These are phyloP conservation scores for Aphelenchoides avenae DNA, from an alignment of 1,140 invertebrate genomes.

Conservation along the genomic window DNA sequence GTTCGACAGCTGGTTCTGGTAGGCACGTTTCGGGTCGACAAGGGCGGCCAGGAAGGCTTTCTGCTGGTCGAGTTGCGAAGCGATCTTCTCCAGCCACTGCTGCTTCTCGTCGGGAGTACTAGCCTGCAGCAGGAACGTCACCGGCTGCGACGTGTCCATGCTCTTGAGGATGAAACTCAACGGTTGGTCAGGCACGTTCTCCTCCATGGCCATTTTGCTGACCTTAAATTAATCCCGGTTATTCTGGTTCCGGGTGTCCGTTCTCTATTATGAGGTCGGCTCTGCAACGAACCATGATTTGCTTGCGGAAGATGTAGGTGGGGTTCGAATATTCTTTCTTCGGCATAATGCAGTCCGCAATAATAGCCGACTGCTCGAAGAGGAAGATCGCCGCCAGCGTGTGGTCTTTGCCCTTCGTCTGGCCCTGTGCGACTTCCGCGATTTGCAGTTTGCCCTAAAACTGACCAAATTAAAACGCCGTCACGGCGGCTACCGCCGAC, in stretches of 20 bases:
- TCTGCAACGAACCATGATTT: constrained; percentile 74
- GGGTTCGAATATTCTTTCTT: constrained; percentile 90
- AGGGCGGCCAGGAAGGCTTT: constrained; percentile 54
- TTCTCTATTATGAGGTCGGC: not conserved
- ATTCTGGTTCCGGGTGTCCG: not conserved
- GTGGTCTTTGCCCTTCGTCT: constrained; percentile 74
- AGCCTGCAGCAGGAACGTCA: constrained; percentile 50
- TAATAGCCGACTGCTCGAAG: constrained; percentile 77
- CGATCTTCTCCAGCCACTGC: constrained; percentile 50
- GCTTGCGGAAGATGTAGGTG: constrained; percentile 90
- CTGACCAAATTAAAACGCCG: not conserved
- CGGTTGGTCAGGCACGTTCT: constrained; percentile 48
- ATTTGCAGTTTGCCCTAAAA: constrained; percentile 74
- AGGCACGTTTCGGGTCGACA: constrained; percentile 53
- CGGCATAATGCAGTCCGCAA: constrained; percentile 61
- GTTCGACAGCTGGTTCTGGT: constrained; percentile 48
- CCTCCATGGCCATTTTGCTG: constrained; percentile 56
- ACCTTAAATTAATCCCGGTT: constrained; percentile 34
- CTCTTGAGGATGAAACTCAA: constrained; percentile 52
- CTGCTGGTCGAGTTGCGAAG: constrained; percentile 53
- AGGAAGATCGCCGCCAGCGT: constrained; percentile 89
- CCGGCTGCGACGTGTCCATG: constrained; percentile 49
- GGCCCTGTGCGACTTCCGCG: constrained; percentile 63
- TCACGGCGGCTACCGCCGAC: constrained; percentile 15
- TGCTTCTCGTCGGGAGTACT: constrained; percentile 50